These are phyloP conservation scores for Sebastes schlegelii DNA, from an alignment of 2,113 vertebrate species.

Conservation along the genomic window DNA sequence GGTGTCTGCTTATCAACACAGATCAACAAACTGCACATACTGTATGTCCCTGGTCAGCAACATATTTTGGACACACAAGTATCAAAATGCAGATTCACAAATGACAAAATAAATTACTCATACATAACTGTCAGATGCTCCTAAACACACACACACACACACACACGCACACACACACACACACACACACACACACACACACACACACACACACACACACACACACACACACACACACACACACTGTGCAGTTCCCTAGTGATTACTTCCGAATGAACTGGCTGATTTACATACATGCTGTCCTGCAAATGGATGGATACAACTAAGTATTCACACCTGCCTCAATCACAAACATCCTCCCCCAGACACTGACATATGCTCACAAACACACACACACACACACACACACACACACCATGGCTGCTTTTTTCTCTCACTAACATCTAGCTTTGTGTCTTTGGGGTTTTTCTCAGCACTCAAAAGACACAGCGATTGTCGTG, in stretches of 20 bases:
- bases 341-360: not conserved
- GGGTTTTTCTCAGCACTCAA: too few relatives aligned
- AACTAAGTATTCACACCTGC: not conserved
- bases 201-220: not conserved
- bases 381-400: not conserved
- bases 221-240: too few relatives aligned
- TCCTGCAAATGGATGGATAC: not conserved
- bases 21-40: not conserved
- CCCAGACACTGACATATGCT: not conserved
- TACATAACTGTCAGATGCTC: not conserved
- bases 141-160: not conserved
- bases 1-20: conserved; percentile 14
- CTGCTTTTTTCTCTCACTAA: not conserved
- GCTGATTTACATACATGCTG: too few relatives aligned
- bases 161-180: too few relatives aligned
- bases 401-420: too few relatives aligned
- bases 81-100: not conserved
- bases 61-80: not conserved
- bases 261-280: not conserved
- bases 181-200: not conserved
- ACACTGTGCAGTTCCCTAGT: not conserved
- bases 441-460: not conserved
- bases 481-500: not conserved
- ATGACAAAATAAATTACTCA: not conserved
- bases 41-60: not conserved